These are phyloP conservation scores for Denticeps clupeoides DNA, from an alignment of 2,797 vertebrate species.

Conservation along the genomic window DNA sequence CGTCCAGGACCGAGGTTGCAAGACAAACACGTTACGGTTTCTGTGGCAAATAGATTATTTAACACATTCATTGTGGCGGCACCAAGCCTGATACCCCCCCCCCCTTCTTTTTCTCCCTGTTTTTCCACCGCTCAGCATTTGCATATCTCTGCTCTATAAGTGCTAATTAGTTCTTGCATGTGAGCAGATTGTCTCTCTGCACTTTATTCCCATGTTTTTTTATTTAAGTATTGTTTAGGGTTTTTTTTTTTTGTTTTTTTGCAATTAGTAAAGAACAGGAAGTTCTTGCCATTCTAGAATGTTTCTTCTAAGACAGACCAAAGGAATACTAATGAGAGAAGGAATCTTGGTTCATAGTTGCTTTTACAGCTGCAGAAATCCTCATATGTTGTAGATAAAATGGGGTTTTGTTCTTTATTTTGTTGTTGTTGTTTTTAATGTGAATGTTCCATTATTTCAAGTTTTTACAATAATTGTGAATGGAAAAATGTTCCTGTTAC, in stretches of 20 bases:
- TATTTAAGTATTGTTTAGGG: constrained; percentile 1
- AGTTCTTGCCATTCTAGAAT: too few relatives aligned
- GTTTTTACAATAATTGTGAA: too few relatives aligned
- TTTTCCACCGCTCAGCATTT: constrained; percentile 20
- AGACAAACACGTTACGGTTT: constrained; percentile 24
- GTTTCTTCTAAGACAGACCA: too few relatives aligned
- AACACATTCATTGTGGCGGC: constrained; percentile 19
- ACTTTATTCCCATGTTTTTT: constrained; percentile 6
- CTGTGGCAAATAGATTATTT: constrained; percentile 25
- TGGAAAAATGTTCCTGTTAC: too few relatives aligned
- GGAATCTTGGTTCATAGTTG: too few relatives aligned
- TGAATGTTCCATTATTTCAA: too few relatives aligned
- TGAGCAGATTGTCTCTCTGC: constrained; percentile 13
- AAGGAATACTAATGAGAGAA: too few relatives aligned
- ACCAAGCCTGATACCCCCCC: constrained; percentile 20
- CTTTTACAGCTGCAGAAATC: too few relatives aligned
- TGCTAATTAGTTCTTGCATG: constrained; percentile 33
- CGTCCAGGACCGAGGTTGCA: neutral
- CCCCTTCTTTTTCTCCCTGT: neutral
- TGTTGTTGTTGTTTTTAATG: too few relatives aligned
- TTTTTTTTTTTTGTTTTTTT: neutral
- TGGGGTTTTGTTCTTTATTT: too few relatives aligned
- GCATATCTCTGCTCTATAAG: constrained; percentile 22
- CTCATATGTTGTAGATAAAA: too few relatives aligned
- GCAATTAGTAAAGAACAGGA: too few relatives aligned